Conservation (phyloP, 1,140 invertebrate species). For the Acromyrmex echinatior region DNA sequence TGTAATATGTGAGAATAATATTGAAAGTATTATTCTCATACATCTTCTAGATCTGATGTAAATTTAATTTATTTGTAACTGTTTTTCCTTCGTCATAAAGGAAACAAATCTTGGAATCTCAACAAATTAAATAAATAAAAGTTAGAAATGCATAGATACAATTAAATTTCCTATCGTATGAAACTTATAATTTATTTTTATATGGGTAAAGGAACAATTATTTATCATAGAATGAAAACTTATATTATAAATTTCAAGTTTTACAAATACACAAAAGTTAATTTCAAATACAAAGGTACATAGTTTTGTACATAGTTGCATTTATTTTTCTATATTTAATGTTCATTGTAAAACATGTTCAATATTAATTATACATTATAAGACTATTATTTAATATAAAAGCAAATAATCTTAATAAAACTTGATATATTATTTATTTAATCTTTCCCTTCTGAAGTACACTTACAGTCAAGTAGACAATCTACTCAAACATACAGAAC, state of each 20-base stretch:
- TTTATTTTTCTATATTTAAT: slow-evolving; percentile 56
- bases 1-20: neutral
- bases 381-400: slow-evolving; percentile 40
- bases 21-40: neutral
- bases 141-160: neutral
- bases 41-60: neutral
- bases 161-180: neutral
- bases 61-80: slow-evolving; percentile 19
- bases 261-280: slow-evolving; percentile 61
- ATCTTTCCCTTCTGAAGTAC: neutral
- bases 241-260: slow-evolving; percentile 59
- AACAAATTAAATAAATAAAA: neutral
- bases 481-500: slow-evolving; percentile 8
- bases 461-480: slow-evolving; percentile 32
- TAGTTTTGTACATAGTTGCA: slow-evolving; percentile 60
- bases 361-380: slow-evolving; percentile 38
- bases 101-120: neutral
- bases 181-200: slow-evolving; percentile 8
- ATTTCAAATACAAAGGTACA: slow-evolving; percentile 72
- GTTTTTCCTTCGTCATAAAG: neutral
- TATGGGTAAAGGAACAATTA: slow-evolving; percentile 34
- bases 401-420: slow-evolving; percentile 53
- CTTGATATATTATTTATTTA: slow-evolving; percentile 41
- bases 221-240: slow-evolving; percentile 43
- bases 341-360: slow-evolving; percentile 57